Percentiles rank a stretch among this genome's conserved stretches.
Evolutionary conservation across 1,140 invertebrate genomes (phyloP).

Genomic region (Papilio aristodemus): DNA sequence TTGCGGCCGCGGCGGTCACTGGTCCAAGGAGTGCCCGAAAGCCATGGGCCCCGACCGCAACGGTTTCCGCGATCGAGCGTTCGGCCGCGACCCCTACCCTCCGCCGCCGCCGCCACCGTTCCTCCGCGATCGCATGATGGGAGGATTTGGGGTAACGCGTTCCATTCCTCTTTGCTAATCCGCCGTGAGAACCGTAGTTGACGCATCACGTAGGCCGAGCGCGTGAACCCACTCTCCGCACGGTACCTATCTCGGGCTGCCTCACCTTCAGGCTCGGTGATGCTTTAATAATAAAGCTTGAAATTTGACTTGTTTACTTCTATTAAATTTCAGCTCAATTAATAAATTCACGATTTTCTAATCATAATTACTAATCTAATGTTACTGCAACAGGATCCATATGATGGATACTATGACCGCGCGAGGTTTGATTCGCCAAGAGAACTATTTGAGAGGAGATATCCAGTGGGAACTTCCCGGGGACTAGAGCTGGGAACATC

Average conservation of each 20-base stretch:
- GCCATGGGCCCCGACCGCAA: conserved; percentile 87
- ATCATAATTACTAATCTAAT: conserved; percentile 16
- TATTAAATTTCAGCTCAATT: not conserved
- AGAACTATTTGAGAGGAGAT: conserved; percentile 89
- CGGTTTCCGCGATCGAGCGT: conserved; percentile 90
- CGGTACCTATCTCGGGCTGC: conserved; percentile 58
- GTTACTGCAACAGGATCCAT: conserved; percentile 83
- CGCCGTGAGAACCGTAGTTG: conserved; percentile 2
- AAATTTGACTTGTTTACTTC: not conserved
- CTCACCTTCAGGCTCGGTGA: conserved; percentile 54
- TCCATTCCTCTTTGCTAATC: conserved; percentile 49
- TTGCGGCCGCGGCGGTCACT: conserved; percentile 95
- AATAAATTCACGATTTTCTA: not conserved
- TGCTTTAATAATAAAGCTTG: conserved; percentile 48
- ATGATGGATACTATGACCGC: conserved; percentile 90
- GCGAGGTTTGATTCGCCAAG: conserved; percentile 87
- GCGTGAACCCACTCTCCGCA: conserved; percentile 51
- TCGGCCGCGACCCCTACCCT: conserved; percentile 91
- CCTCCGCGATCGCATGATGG: conserved; percentile 92
- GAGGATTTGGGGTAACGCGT: conserved; percentile 89
- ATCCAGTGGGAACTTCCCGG: conserved; percentile 84
- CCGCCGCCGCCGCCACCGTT: conserved; percentile 92
- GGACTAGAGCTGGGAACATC: conserved; percentile 82
- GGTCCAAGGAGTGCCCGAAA: conserved; percentile 95
- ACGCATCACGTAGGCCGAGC: conserved; percentile 63